Conservation (phyloP, 2,888 invertebrate genomes). For the Auanema freiburgensis region DNA sequence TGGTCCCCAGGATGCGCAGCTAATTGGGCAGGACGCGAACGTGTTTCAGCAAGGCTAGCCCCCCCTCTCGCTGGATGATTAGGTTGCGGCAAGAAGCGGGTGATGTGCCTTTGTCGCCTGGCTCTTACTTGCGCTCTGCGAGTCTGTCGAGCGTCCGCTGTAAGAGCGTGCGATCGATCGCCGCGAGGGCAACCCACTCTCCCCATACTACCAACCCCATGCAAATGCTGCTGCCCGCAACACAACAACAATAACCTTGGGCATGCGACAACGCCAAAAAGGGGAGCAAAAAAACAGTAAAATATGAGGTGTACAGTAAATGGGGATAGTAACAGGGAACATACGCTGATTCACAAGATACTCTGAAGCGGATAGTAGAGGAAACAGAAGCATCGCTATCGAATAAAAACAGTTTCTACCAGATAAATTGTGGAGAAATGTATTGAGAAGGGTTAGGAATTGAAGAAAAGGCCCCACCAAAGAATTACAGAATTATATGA, state of each 20-base stretch:
- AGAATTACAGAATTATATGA: too few species aligned
- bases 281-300: not conserved
- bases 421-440: too few species aligned
- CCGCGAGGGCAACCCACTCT: slow-evolving; percentile 24
- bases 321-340: not conserved
- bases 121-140: slow-evolving; percentile 13
- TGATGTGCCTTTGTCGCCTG: slow-evolving; percentile 20
- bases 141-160: slow-evolving; percentile 15
- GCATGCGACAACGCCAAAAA: not conserved
- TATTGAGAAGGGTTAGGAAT: too few species aligned
- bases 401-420: too few species aligned
- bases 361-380: not conserved
- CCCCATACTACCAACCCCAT: slow-evolving; percentile 20
- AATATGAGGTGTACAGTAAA: not conserved
- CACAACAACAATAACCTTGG: slow-evolving; percentile 15
- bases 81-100: slow-evolving; percentile 26
- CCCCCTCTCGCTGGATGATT: slow-evolving; percentile 20
- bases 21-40: slow-evolving; percentile 23
- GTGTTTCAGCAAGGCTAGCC: slow-evolving; percentile 18
- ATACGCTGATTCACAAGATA: not conserved
- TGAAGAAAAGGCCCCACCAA: too few species aligned
- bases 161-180: slow-evolving; percentile 20
- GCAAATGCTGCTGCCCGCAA: slow-evolving; percentile 9
- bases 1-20: slow-evolving; percentile 21
- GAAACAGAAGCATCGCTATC: too few species aligned